A percentile compares a stretch with the other conserved stretches of the same genome.
phyloP scores from a whole-genome alignment of 92 coral and sea anemone genomes.

The Heliopora coerulea region DNA sequence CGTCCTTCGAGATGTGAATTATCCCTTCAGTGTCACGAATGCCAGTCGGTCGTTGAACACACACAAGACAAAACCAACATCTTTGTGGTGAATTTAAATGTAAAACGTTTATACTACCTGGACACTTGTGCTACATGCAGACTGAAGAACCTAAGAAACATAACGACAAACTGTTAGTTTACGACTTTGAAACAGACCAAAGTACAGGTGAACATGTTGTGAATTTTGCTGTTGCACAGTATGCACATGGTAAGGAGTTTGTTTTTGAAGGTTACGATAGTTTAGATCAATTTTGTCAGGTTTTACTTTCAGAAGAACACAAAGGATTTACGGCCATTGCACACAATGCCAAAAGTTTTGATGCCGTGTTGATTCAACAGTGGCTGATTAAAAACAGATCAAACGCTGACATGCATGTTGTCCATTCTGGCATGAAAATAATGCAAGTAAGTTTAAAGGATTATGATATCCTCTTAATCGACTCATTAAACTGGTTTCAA shows the following conservation, averaged over 20 bases:
- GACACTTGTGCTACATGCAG: constrained; percentile 19
- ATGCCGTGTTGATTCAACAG: no score
- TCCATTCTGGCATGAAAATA: no score
- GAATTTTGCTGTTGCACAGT: constrained; percentile 29
- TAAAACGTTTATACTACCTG: no score
- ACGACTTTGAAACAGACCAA: constrained; percentile 29
- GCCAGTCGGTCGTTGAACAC: background rate
- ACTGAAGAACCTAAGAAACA: background rate
- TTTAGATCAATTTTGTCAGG: background rate
- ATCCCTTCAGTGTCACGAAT: constrained; percentile 6
- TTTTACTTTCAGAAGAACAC: constrained; percentile 19
- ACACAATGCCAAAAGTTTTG: constrained; percentile 33
- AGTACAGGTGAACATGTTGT: constrained; percentile 22
- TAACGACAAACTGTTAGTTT: constrained; percentile 3
- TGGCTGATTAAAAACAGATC: no score
- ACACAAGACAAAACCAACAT: constrained; percentile 14
- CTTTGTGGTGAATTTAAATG: no score
- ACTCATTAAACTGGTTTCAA: constrained; percentile 3
- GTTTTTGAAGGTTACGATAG: background rate
- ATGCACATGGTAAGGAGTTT: background rate
- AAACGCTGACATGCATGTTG: no score
- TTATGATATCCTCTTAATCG: background rate
- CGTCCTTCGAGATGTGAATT: constrained; percentile 18
- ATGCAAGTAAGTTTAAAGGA: background rate
- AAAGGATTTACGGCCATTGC: constrained; percentile 38